Evolutionary conservation across 2,888 invertebrate species (phyloP).

Genomic region (Hofmannophila pseudospretella): DNA sequence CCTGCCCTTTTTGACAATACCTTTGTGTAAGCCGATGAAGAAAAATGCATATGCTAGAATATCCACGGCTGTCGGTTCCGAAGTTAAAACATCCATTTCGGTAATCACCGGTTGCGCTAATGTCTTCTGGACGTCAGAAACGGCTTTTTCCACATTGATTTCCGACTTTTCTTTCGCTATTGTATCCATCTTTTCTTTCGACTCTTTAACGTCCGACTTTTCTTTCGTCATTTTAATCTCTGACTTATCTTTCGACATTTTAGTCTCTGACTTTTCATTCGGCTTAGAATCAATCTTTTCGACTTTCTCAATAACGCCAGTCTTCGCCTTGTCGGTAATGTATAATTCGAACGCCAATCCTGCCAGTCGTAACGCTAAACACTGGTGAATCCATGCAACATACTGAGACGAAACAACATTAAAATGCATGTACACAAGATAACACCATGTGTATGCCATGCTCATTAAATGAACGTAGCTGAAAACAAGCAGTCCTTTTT

Average conservation of each 20-base stretch:
- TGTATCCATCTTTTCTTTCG: no score
- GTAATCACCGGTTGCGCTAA: constrained; percentile 7
- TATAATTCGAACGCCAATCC: constrained; percentile 89
- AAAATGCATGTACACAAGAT: constrained; percentile 85
- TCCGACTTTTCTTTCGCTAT: no score
- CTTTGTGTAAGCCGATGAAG: constrained; percentile 91
- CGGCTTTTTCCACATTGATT: no score
- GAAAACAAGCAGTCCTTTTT: no score
- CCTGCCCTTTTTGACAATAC: no score
- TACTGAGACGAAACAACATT: constrained; percentile 82
- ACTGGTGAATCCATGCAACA: constrained; percentile 88
- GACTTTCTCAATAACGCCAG: constrained; percentile 5
- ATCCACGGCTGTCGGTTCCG: constrained; percentile 74
- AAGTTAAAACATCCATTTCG: constrained; percentile 24
- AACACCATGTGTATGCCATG: constrained; percentile 86
- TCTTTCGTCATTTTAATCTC: no score
- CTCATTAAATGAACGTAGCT: constrained; percentile 84
- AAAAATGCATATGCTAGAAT: constrained; percentile 88
- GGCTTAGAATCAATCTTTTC: no score
- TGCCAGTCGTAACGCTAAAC: constrained; percentile 87
- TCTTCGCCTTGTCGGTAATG: constrained; percentile 25
- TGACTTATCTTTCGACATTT: no score
- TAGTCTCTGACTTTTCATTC: no score
- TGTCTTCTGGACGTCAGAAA: no score
- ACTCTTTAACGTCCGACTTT: no score